These are phyloP conservation scores for Montipora capitata DNA, from an alignment of 92 coral and sea anemone genomes.

Conservation along the genomic window DNA sequence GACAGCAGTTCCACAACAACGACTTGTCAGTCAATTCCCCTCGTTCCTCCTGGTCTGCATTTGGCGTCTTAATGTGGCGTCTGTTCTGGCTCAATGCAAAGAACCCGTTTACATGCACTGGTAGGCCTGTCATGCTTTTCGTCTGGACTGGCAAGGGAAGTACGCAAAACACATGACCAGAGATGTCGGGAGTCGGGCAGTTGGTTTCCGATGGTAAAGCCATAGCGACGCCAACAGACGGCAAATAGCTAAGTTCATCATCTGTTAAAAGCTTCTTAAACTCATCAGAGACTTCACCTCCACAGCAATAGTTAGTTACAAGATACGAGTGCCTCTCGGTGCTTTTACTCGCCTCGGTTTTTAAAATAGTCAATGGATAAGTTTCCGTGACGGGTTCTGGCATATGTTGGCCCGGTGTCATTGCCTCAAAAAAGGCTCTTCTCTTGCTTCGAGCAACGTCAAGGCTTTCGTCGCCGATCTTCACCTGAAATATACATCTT, in stretches of 20 bases:
- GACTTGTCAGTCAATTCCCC: constrained; percentile 59
- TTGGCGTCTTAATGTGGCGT: constrained; percentile 61
- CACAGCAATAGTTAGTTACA: constrained; percentile 56
- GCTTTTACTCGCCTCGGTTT: neutral
- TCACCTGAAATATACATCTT: constrained; percentile 61
- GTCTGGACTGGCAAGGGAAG: constrained; percentile 70
- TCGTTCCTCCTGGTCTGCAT: constrained; percentile 51
- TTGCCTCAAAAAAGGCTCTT: constrained; percentile 41
- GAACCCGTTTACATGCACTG: constrained; percentile 77
- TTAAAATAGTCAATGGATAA: constrained; percentile 51
- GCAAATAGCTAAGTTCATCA: constrained; percentile 65
- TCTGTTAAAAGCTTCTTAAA: constrained; percentile 53
- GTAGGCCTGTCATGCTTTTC: constrained; percentile 70
- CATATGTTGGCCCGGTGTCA: constrained; percentile 41
- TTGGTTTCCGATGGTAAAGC: neutral
- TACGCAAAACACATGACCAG: constrained; percentile 70
- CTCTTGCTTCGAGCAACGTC: constrained; percentile 58
- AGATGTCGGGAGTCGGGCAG: constrained; percentile 12
- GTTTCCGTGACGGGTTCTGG: constrained; percentile 63
- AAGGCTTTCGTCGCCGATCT: constrained; percentile 67
- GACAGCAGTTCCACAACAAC: constrained; percentile 69
- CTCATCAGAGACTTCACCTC: constrained; percentile 41
- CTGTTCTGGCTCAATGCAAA: constrained; percentile 77
- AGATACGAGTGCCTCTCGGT: constrained; percentile 17
- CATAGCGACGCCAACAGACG: constrained; percentile 74